Evolutionary conservation across 2,888 invertebrate species (phyloP), one percentile per base, ranked within the genome.

Genomic region (Caenorhabditis sulstoni): DNA sequence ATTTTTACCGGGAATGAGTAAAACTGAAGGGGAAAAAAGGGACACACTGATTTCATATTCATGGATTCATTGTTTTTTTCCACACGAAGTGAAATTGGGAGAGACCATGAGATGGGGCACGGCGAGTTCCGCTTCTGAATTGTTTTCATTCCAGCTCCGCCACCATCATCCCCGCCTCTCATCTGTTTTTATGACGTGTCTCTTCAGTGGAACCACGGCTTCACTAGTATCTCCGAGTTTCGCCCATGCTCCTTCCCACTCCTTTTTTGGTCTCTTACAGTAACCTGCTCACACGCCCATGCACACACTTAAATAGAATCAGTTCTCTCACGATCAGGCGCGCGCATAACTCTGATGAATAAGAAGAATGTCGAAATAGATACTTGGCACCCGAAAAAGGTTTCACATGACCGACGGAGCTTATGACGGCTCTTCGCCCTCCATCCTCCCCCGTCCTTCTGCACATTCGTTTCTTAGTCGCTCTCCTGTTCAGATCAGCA

Each of bases 301-400:
- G 39, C 57, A 71, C 18, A 20, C 22, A 20, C 22, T 20, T n/a
- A 41, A 47, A 64, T 70, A 18, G 44, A 53, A 22, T 50, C 49
- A n/a, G 14, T 73, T 73, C 73, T 73, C 73, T 23, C 73, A 73
- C 73, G 64, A 73, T 73, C 64, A 18, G 47, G 49, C 55, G 47
- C 71, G 37, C 23, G 49, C 22, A 11, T 64, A 49, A 18, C 35
- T 20, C 12, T 44, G 45, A 49, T 73, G 29, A 29, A 71, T 71
- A 71, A 45, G 61, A 70, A 70, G n/a, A 71, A 73, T 58, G 57
- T 55, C 64, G 64, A 64, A 73, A 73, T 73, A 73, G 73, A 73
- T 64, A 73, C 64, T 73, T 57, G 70, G 55, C 50, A 50, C 67
- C 57, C 57, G 37, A 50, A 41, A 70, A 67, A 50, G 57, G 64